phyloP scores from a whole-genome alignment of 2,888 invertebrate species.

The Craniophora ligustri region DNA sequence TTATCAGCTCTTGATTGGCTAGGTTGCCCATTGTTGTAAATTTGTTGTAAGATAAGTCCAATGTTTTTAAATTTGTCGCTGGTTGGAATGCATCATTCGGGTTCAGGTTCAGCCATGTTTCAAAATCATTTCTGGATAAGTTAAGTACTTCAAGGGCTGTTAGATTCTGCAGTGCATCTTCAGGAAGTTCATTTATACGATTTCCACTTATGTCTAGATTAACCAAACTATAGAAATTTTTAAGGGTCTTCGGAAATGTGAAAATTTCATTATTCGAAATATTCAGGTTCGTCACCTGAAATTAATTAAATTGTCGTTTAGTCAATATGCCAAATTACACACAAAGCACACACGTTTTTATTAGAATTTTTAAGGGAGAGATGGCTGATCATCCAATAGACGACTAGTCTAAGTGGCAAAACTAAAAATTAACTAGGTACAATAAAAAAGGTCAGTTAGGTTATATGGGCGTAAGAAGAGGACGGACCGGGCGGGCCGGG shows the following conservation, averaged over 20 bases:
- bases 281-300: slow-evolving; percentile 90
- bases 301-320: slow-evolving; percentile 48
- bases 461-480: no score
- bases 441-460: no score
- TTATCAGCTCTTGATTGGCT: slow-evolving; percentile 85
- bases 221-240: slow-evolving; percentile 68
- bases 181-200: slow-evolving; percentile 82
- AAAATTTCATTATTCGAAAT: slow-evolving; percentile 90
- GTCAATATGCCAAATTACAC: neutral
- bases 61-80: slow-evolving; percentile 84
- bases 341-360: no score
- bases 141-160: slow-evolving; percentile 88
- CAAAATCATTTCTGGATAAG: slow-evolving; percentile 90
- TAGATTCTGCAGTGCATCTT: slow-evolving; percentile 84
- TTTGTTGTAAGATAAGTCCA: slow-evolving; percentile 91
- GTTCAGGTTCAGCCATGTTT: slow-evolving; percentile 87
- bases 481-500: no score
- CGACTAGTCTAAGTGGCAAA: no score
- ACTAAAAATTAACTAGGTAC: no score
- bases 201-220: slow-evolving; percentile 83
- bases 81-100: slow-evolving; percentile 84
- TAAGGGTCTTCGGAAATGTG: slow-evolving; percentile 83
- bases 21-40: slow-evolving; percentile 85
- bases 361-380: no score
- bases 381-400: no score